Base-by-base conservation (phyloP, 2,888 invertebrate genomes). In the Xestia ashworthii region DNA sequence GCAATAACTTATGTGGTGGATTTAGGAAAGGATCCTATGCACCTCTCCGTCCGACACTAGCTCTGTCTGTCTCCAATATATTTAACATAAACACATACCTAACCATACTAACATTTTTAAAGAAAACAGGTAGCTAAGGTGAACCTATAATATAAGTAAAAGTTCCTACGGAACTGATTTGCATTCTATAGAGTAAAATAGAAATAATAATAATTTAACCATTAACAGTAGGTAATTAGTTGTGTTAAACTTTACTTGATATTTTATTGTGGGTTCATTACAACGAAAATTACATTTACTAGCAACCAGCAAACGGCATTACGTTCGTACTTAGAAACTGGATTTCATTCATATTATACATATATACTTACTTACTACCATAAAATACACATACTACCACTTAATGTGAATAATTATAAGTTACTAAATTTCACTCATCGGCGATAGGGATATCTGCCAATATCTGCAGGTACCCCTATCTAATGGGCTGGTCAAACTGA, bases 91-190 rank as follows among this genome's bases (percentile, higher is more conserved):
- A 84, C 74, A 74, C 80, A 86, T 82, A 80, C 85, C 74, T 81
- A 74, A 75, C 50, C 50, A 38, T 74, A 80, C n/a, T 83, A 87
- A 80, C 62, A 62, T 38, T 87, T 87, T 88, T 88, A 93, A 94
- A 94, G 93, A 94, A 95, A 94, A 95, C 95, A 93, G 92, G 93
- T 94, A 91, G 94, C 93, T 95, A 93, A 94, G 94, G 92, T 89
- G 11, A 90, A 88, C 85, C 78, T 74, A 70, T 82, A 93, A 93
- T 67, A 67, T 78, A 71, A 71, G 78, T 78, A 90, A 85, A 84
- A 89, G 90, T 91, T 91, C 93, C 94, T 95, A 93, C 95, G 93
- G 92, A 92, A 95, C 94, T 95, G 87, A 90, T 94, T 95, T 95
- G 95, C 94, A 95, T 94, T 95, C 94, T 87, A 92, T 94, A 95